Evolutionary conservation across 2,797 vertebrate genomes (phyloP).

Genomic region (Toxotes lorentzi): DNA sequence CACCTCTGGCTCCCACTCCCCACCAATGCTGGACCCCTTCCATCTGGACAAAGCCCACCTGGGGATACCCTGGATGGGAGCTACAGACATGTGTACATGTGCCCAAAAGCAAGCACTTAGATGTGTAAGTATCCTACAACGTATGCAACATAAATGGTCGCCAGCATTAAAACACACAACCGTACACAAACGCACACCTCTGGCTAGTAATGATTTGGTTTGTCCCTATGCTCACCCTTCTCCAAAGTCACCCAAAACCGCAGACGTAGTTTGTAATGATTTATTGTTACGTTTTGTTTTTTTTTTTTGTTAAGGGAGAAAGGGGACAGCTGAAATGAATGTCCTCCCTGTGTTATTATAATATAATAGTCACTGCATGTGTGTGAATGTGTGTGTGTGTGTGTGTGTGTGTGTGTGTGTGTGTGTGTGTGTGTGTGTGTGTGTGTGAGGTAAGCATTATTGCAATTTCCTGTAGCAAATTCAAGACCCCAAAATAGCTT

Average conservation of each 20-base stretch:
- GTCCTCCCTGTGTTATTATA: slow-evolving; percentile 42
- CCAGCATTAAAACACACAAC: neutral
- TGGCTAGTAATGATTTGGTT: slow-evolving; percentile 18
- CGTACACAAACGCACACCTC: slow-evolving; percentile 8
- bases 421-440: slow-evolving; percentile 19
- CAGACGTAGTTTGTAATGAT: slow-evolving; percentile 61
- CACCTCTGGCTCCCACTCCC: slow-evolving; percentile 28
- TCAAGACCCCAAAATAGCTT: slow-evolving; percentile 10
- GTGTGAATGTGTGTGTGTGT: slow-evolving; percentile 18
- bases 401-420: slow-evolving; percentile 17
- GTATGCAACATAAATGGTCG: neutral
- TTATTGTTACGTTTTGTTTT: slow-evolving; percentile 30
- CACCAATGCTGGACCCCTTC: slow-evolving; percentile 57
- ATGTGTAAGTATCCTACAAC: neutral
- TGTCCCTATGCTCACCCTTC: slow-evolving; percentile 43
- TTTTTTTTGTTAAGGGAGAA: slow-evolving; percentile 17
- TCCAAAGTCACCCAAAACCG: slow-evolving; percentile 64
- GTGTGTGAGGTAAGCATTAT: slow-evolving; percentile 8
- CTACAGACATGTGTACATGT: neutral
- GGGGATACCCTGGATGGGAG: slow-evolving; percentile 56
- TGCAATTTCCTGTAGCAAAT: slow-evolving; percentile 28
- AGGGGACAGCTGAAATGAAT: slow-evolving; percentile 45
- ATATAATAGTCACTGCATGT: slow-evolving; percentile 27
- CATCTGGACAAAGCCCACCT: slow-evolving; percentile 83
- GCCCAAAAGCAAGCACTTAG: neutral